Percentiles rank a stretch among this genome's conserved stretches.
phyloP scores from a whole-genome alignment of 2,113 vertebrate species.

The Nesoenas mayeri region DNA sequence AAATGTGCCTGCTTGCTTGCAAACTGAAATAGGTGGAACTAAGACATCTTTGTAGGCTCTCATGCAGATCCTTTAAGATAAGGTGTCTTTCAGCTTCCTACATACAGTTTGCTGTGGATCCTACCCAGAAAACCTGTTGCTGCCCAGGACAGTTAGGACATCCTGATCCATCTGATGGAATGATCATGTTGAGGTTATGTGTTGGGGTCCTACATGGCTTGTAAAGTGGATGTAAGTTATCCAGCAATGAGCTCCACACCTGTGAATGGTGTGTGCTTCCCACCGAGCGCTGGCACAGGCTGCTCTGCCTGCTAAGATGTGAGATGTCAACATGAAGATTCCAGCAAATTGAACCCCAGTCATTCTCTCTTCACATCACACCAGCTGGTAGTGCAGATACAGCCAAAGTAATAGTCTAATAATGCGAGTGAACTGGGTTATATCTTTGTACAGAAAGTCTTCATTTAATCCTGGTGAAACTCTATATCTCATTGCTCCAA shows the following conservation, averaged over 20 bases:
- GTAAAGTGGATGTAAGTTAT: background rate
- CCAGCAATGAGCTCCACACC: background rate
- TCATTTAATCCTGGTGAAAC: background rate
- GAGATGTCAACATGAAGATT: background rate
- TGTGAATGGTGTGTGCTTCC: fast-evolving
- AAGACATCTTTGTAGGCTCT: background rate
- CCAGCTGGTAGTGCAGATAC: background rate
- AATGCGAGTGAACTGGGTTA: background rate
- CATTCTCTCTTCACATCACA: background rate
- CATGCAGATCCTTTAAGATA: background rate
- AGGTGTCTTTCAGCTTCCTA: background rate
- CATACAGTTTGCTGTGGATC: background rate
- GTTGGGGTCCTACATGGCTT: background rate
- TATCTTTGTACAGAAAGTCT: background rate
- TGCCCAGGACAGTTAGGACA: background rate
- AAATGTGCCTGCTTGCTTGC: background rate
- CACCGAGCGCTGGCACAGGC: background rate
- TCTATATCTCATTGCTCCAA: background rate
- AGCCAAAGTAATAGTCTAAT: background rate
- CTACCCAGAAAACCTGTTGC: background rate
- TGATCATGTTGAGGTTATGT: background rate
- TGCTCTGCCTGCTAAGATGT: background rate
- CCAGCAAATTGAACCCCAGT: background rate
- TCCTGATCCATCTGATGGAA: background rate
- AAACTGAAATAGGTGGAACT: background rate